Base-by-base conservation (phyloP, 2,888 invertebrate genomes). In the Pyrrhosoma nymphula region DNA sequence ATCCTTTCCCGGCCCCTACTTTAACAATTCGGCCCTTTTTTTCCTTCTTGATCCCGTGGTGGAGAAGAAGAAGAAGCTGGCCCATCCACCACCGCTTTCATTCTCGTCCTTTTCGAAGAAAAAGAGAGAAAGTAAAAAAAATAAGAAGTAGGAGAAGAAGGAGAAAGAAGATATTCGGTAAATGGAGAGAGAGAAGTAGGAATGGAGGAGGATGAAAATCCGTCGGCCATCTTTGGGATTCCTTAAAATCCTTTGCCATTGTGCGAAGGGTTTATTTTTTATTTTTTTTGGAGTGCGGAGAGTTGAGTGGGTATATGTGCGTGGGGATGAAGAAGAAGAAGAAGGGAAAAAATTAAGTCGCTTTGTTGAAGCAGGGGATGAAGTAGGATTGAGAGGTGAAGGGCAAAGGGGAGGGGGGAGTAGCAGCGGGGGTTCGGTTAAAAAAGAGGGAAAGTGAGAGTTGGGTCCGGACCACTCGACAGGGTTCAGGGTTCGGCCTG, bases 241-340 rank as follows among this genome's bases (percentile, higher is more conserved):
- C 56, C n/a, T 89, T 89, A 47, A 56, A 47, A n/a, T 89, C 89
- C 89, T 56, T 55, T 89, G 47, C 82, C 47, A 56, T 47, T 89
- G 89, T 89, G 47, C 89, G 55, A 55, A 18, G 39, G 26, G 55
- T 23, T 88, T 35, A 8, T 47, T 8, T 23, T 75, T 75, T 75
- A 10, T 23, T n/a, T 47, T 47, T 4, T 47, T 60, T 20, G 6
- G 69, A n/a, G n/a, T 69, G 69, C n/a, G n/a, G 69, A 69, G 69
- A 26, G 26, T 69, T 69, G n/a, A 69, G 88, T 39, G 88, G 47
- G 47, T 39, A 4, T 55, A 2, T 23, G 56, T 39, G 47, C 35
- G 89, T 4, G 39, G 88, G 35, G 88, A 47, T 47, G 47, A 8
- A 47, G 47, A 47, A 2, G 47, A 47, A 47, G 47, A 47, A 35